These are phyloP conservation scores for Lordiphosa fenestrarum DNA, from an alignment of 2,888 invertebrate genomes.

Conservation along the genomic window DNA sequence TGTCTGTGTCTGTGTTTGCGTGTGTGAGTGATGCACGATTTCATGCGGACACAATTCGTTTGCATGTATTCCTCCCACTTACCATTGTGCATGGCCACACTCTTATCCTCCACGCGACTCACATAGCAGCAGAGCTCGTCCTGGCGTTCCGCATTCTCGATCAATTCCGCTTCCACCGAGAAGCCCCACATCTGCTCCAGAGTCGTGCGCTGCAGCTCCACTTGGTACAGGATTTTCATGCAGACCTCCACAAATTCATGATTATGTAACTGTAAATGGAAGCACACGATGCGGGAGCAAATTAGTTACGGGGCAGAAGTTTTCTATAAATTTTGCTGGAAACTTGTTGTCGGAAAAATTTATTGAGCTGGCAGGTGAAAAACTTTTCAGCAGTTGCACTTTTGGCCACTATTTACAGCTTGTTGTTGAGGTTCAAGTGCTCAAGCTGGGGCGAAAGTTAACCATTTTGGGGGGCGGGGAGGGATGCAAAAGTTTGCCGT, in stretches of 20 bases:
- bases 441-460: background rate
- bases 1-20: too few relatives aligned
- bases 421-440: slow-evolving; percentile 49
- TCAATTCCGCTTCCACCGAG: slow-evolving; percentile 97
- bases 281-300: slow-evolving; percentile 20
- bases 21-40: slow-evolving; percentile 27
- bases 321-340: slow-evolving; percentile 6
- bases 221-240: slow-evolving; percentile 97
- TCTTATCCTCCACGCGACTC: slow-evolving; percentile 96
- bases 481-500: background rate
- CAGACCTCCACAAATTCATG: slow-evolving; percentile 98
- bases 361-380: slow-evolving; percentile 10
- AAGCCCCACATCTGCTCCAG: slow-evolving; percentile 99
- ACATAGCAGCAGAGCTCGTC: slow-evolving; percentile 99
- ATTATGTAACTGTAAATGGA: slow-evolving; percentile 88
- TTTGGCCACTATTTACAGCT: slow-evolving; percentile 63
- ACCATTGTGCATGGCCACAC: slow-evolving; percentile 98
- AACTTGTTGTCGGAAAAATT: slow-evolving; percentile 10
- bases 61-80: slow-evolving; percentile 73
- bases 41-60: slow-evolving; percentile 11
- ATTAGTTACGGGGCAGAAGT: slow-evolving; percentile 28
- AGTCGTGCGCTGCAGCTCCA: slow-evolving; percentile 93
- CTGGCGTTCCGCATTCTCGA: slow-evolving; percentile 96
- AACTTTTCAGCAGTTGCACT: slow-evolving; percentile 46
- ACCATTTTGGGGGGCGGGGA: slow-evolving; percentile 15